A percentile compares a stretch with the other conserved stretches of the same genome.
Conservation (phyloP, 2,797 vertebrate genomes). For the Amblyraja radiata region DNA sequence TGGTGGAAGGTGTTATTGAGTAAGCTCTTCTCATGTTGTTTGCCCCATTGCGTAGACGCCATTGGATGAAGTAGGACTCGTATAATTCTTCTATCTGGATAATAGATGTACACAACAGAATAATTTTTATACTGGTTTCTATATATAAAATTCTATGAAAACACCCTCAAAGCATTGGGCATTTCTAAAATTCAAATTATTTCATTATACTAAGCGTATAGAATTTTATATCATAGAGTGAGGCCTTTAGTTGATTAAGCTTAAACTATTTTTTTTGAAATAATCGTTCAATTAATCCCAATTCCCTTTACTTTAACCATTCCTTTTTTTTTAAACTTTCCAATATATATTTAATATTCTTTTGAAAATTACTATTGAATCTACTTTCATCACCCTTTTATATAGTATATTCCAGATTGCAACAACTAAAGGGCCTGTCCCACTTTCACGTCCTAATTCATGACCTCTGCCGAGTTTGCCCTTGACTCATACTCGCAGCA, state of each 20-base stretch:
- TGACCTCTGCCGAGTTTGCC: too few species aligned
- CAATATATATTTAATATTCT: neutral
- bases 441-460: too few species aligned
- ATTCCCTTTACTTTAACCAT: neutral
- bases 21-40: constrained; percentile 89
- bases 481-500: too few species aligned
- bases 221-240: neutral
- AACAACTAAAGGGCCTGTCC: neutral
- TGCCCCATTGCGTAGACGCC: constrained; percentile 79
- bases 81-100: constrained; percentile 86
- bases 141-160: neutral
- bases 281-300: neutral
- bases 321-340: neutral
- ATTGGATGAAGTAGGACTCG: constrained; percentile 86
- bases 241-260: neutral
- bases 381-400: too few species aligned
- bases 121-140: neutral
- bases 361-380: neutral
- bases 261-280: neutral
- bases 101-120: neutral
- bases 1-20: constrained; percentile 68
- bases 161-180: neutral
- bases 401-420: neutral
- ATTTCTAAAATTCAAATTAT: neutral
- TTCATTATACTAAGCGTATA: neutral